A percentile compares a stretch with the other conserved stretches of the same genome.
Conservation (phyloP, 2,113 vertebrate genomes). For the Tachuris rubrigastra region DNA sequence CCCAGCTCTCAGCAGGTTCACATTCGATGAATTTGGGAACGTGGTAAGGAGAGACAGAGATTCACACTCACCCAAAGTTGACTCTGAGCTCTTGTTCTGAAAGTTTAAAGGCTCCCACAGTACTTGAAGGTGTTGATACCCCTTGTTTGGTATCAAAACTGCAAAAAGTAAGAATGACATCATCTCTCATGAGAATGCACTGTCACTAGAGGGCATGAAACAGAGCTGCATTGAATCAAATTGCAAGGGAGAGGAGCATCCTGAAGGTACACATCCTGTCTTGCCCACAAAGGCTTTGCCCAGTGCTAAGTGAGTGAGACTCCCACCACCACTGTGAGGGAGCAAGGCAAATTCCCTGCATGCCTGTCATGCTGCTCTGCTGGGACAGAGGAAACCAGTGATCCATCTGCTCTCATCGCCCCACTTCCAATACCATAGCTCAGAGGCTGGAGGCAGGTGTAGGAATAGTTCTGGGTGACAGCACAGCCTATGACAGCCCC, state of each 20-base stretch:
- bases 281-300: neutral
- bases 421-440: accelerated
- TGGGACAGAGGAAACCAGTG: neutral
- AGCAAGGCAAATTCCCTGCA: neutral
- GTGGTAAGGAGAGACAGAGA: neutral
- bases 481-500: neutral
- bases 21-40: neutral
- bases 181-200: neutral
- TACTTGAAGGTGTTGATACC: neutral
- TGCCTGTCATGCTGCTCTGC: neutral
- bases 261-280: neutral
- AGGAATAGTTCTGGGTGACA: neutral
- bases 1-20: neutral
- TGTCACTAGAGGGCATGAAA: neutral
- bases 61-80: neutral
- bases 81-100: neutral
- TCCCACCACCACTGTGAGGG: neutral
- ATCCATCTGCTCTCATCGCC: neutral
- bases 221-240: neutral
- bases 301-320: accelerated
- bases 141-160: neutral
- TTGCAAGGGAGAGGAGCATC: neutral
- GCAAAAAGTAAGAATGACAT: neutral
- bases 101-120: neutral
- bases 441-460: neutral